Percentiles rank a stretch among this genome's conserved stretches.
Conservation (phyloP, 2,113 vertebrate species). For the Thunnus thynnus region DNA sequence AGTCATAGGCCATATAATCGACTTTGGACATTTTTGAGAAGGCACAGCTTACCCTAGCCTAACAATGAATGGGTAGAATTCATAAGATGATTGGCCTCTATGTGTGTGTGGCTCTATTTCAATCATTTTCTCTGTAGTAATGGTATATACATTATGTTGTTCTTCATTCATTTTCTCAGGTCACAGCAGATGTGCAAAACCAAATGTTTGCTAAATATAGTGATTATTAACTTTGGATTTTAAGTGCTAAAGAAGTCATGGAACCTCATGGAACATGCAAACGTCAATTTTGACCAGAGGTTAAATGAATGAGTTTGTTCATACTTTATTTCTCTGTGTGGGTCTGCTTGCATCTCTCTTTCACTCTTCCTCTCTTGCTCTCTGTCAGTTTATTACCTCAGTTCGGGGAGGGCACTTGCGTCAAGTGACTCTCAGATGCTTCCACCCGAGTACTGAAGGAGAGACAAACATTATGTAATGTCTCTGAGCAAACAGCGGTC, state of each 20-base stretch:
- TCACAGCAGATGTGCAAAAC: neutral
- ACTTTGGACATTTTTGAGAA: neutral
- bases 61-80: neutral
- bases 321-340: neutral
- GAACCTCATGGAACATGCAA: neutral
- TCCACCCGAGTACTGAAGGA: slow-evolving; percentile 17
- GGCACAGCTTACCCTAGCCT: neutral
- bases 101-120: neutral
- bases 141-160: neutral
- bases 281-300: no score
- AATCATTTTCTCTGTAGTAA: neutral
- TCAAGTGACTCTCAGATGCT: slow-evolving; percentile 21
- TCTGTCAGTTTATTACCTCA: slow-evolving; percentile 16
- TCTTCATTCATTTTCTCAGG: neutral
- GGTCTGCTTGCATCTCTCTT: neutral
- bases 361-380: neutral
- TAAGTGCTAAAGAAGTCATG: neutral
- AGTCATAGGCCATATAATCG: neutral
- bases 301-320: no score
- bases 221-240: neutral
- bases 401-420: slow-evolving; percentile 4
- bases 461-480: slow-evolving; percentile 51
- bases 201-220: neutral
- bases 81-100: neutral
- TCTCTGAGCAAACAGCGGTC: slow-evolving; percentile 28